Percentiles rank a stretch among this genome's conserved stretches.
These are phyloP conservation scores for Crotalus helleri DNA, from an alignment of 2,113 vertebrate species.

Conservation along the genomic window DNA sequence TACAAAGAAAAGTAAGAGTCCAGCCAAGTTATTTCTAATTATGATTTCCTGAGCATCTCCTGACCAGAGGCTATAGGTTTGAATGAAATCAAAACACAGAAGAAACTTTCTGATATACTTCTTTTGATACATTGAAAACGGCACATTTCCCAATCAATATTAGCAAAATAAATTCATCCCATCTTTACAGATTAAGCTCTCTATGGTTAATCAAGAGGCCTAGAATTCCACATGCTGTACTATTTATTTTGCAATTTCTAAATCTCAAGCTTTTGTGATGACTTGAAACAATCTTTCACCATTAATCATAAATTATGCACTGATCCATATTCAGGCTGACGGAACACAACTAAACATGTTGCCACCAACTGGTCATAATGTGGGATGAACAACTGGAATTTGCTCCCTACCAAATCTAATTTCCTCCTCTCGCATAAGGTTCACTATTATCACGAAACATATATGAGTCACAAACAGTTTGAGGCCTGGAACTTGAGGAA, in stretches of 20 bases:
- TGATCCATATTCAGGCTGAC: not conserved
- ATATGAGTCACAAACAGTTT: not conserved
- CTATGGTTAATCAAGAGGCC: not conserved
- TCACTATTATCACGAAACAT: not conserved
- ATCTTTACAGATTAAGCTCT: not conserved
- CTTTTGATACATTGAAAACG: not conserved
- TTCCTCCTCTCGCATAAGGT: not conserved
- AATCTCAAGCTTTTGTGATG: not conserved
- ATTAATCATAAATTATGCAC: not conserved
- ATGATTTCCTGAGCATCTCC: not conserved
- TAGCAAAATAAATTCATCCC: not conserved
- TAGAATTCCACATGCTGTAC: not conserved
- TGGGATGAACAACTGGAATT: not conserved
- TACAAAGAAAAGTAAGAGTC: not conserved
- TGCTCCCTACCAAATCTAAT: not conserved
- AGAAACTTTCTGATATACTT: not conserved
- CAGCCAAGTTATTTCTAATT: not conserved
- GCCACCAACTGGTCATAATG: not conserved
- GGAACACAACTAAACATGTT: not conserved
- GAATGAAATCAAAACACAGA: not conserved
- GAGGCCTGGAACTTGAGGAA: not conserved
- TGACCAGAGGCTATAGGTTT: not conserved
- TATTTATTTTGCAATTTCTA: not conserved
- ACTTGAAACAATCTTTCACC: not conserved
- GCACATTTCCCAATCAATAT: not conserved